Evolutionary conservation across 1,140 invertebrate genomes (phyloP).

Genomic region (Drosophila nikananu): DNA sequence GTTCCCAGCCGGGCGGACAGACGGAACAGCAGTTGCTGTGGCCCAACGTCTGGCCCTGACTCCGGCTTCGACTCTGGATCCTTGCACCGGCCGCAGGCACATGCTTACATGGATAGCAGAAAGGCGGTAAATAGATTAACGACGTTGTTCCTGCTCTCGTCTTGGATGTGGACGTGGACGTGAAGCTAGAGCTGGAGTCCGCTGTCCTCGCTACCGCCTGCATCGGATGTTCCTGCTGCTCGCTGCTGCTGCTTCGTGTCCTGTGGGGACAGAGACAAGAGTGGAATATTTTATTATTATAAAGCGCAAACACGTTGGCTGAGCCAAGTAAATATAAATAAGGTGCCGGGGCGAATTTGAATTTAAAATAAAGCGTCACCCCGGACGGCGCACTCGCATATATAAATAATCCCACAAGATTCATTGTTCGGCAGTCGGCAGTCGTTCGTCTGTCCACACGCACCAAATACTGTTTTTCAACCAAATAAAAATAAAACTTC

Average conservation of each 20-base stretch:
- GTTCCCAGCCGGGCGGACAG: constrained; percentile 54
- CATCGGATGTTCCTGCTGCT: constrained; percentile 40
- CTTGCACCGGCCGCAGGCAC: constrained; percentile 63
- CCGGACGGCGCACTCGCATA: constrained; percentile 36
- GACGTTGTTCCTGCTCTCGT: constrained; percentile 79
- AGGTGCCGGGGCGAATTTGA: constrained; percentile 75
- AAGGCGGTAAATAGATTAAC: constrained; percentile 85
- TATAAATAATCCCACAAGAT: constrained; percentile 78
- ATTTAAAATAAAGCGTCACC: constrained; percentile 76
- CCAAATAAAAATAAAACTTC: constrained; percentile 73
- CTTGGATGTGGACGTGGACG: constrained; percentile 54
- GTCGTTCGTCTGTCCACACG: constrained; percentile 37
- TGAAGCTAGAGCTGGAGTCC: constrained; percentile 23
- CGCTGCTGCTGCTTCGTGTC: constrained; percentile 47
- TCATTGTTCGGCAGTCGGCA: constrained; percentile 70
- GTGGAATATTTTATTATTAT: constrained; percentile 81
- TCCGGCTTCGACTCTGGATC: constrained; percentile 21
- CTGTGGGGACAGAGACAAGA: constrained; percentile 70
- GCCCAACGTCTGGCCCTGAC: constrained; percentile 21
- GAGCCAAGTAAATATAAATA: constrained; percentile 74
- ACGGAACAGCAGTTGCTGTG: constrained; percentile 45
- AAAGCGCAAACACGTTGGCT: constrained; percentile 45
- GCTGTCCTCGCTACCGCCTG: constrained; percentile 50
- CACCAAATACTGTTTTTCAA: constrained; percentile 65
- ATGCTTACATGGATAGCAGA: constrained; percentile 82